These are phyloP conservation scores for Drosophila sulfurigaster DNA, from an alignment of 1,140 invertebrate species.

Conservation along the genomic window DNA sequence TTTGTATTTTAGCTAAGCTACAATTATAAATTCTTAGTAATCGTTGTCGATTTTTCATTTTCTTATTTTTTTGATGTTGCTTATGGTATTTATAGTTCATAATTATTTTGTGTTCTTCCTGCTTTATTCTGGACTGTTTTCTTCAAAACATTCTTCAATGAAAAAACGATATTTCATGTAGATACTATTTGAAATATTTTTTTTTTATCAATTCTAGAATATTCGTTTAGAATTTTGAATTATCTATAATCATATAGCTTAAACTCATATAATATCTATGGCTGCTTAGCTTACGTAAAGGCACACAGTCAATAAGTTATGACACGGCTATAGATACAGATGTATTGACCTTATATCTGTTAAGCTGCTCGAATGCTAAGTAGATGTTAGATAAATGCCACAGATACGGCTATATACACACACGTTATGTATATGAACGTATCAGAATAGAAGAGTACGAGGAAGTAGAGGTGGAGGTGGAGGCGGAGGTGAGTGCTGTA, in stretches of 20 bases:
- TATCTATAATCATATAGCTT: neutral
- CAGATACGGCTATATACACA: conserved; percentile 27
- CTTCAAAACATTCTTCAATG: neutral
- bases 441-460: neutral
- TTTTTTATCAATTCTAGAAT: conserved; percentile 1
- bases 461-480: too few species aligned
- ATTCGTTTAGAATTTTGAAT: neutral
- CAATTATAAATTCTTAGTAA: too few species aligned
- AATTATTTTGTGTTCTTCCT: too few species aligned
- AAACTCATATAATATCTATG: neutral
- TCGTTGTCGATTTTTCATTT: too few species aligned
- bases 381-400: conserved; percentile 44
- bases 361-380: conserved; percentile 40
- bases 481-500: neutral
- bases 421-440: conserved; percentile 24
- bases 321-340: conserved; percentile 54
- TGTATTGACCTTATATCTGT: conserved; percentile 64
- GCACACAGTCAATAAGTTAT: conserved; percentile 44
- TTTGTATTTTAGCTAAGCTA: too few species aligned
- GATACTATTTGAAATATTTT: neutral
- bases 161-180: neutral
- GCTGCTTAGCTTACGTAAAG: conserved; percentile 28
- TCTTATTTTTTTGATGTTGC: too few species aligned
- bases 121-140: neutral
- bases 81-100: too few species aligned